Percentiles rank a stretch among this genome's conserved stretches.
Evolutionary conservation across 2,888 invertebrate genomes (phyloP).

Genomic region (Prenolepis imparis): DNA sequence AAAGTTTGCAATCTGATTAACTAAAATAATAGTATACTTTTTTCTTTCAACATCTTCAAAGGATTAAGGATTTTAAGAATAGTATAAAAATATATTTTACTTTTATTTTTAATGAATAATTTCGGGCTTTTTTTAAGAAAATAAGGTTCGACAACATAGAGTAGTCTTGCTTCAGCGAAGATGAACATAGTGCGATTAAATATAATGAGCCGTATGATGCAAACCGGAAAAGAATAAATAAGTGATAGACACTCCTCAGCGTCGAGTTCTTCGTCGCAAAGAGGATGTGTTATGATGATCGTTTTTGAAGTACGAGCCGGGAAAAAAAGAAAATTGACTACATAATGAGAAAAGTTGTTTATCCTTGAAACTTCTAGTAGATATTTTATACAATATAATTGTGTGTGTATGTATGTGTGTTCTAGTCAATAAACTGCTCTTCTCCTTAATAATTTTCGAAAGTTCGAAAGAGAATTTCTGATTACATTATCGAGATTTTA

Average conservation of each 20-base stretch:
- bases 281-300: constrained; percentile 39
- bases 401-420: background rate
- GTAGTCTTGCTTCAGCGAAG: constrained; percentile 2
- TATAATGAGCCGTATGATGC: constrained; percentile 25
- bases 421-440: background rate
- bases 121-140: background rate
- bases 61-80: background rate
- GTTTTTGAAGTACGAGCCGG: background rate
- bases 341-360: background rate
- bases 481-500: background rate
- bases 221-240: constrained; percentile 53
- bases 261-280: constrained; percentile 14
- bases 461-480: background rate
- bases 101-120: background rate
- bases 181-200: constrained; percentile 21
- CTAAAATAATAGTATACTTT: no score
- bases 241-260: constrained; percentile 29
- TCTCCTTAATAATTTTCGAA: background rate
- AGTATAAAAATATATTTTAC: background rate
- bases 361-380: constrained; percentile 7
- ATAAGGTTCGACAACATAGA: background rate
- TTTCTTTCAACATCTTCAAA: background rate
- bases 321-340: constrained; percentile 9
- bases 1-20: background rate
- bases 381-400: background rate